Evolutionary conservation across 1,140 invertebrate genomes (phyloP), one percentile per base, ranked within the genome.

Genomic region (Psix sp.): DNA sequence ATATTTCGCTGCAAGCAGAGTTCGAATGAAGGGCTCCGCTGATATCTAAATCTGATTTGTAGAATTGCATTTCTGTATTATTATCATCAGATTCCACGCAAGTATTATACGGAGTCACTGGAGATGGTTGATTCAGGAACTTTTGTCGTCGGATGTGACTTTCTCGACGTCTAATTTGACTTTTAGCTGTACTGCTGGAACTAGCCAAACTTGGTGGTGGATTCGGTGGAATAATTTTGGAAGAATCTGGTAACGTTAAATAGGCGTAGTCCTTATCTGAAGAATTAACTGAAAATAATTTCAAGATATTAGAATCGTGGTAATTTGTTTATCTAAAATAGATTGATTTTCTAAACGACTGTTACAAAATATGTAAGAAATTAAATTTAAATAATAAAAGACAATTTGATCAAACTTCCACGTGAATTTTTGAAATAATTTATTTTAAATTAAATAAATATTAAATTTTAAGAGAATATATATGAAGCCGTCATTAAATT

Each of bases 111-210:
- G 38, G 38, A 20, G 38, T 18, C 3, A 5, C 7, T 2, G 38
- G 38, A 5, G 16, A 20, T 1, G 38, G 38, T 5, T 20, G 38
- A n/a, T 17, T 40, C 17, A 18, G 9, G 5, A n/a, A 40, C 38
- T 40, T 40, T 6, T 40, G 17, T 10, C 17, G 16, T 40, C 38
- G 7, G 1, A n/a, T 20, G 11, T 20, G 9, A n/a, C 38, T 40
- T 40, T 40, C 38, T 20, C 38, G 38, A n/a, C 9, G 17, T 40
- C 38, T 18, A 5, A 20, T 40, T n/a, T 20, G 18, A n/a, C 17
- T 40, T 9, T 40, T n/a, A 15, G n/a, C n/a, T 0, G 17, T 18
- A 20, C 17, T 20, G 6, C 17, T 20, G 4, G 17, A 20, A 40
- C 38, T 40, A 10, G 17, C 16, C 10, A 40, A 17, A 40, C 38